These are phyloP conservation scores for Stenurella melanura DNA, from an alignment of 2,888 invertebrate genomes.

Conservation along the genomic window DNA sequence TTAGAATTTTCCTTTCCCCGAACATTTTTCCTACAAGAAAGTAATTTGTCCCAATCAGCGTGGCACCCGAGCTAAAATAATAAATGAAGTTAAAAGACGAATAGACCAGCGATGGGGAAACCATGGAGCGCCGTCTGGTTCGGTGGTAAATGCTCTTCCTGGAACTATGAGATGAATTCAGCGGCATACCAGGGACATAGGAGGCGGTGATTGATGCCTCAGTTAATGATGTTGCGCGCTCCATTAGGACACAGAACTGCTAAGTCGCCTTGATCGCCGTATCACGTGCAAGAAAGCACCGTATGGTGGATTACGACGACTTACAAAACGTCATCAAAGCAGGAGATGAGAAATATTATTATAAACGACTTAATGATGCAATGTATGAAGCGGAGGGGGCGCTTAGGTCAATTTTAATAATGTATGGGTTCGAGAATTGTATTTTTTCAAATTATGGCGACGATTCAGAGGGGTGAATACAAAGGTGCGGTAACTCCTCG, in stretches of 20 bases:
- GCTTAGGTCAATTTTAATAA: not conserved
- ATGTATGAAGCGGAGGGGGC: not conserved
- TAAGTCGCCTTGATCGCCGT: constrained; percentile 46
- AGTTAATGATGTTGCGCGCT: constrained; percentile 55
- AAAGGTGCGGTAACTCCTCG: not conserved
- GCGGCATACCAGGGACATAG: constrained; percentile 43
- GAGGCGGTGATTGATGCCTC: constrained; percentile 58
- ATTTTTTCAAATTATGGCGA: constrained; percentile 38
- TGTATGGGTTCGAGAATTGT: not conserved
- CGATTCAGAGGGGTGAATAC: not conserved
- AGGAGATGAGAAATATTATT: constrained; percentile 41
- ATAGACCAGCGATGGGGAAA: constrained; percentile 35
- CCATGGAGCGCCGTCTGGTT: constrained; percentile 37
- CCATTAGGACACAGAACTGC: constrained; percentile 45
- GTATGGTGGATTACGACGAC: constrained; percentile 46
- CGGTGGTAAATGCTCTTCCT: constrained; percentile 42
- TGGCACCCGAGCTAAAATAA: constrained; percentile 37
- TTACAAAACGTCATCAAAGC: constrained; percentile 43
- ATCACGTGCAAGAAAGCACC: constrained; percentile 53
- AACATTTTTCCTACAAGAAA: constrained; percentile 49
- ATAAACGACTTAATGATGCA: constrained; percentile 43
- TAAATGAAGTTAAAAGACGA: constrained; percentile 39
- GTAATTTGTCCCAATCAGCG: constrained; percentile 54
- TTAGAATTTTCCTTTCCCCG: constrained; percentile 39
- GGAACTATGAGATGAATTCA: constrained; percentile 41